Evolutionary conservation across 2,888 invertebrate species (phyloP).

Genomic region (Ochropacha duplaris): DNA sequence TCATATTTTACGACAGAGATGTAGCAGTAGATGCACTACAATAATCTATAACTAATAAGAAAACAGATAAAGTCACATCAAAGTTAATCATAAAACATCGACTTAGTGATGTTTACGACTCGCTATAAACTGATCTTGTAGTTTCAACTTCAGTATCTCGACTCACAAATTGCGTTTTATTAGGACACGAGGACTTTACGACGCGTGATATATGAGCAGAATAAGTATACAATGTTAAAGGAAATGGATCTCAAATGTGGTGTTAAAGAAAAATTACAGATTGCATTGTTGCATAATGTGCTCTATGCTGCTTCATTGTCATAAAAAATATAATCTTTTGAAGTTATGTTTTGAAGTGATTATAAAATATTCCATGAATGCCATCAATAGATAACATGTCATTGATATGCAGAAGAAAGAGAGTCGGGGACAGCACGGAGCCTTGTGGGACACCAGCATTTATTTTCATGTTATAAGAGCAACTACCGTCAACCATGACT

Average conservation of each 20-base stretch:
- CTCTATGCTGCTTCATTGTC: background rate
- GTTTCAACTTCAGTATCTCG: conserved; percentile 66
- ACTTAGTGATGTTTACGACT: conserved; percentile 53
- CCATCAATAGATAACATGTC: no score
- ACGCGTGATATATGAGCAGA: conserved; percentile 46
- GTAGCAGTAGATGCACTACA: conserved; percentile 32
- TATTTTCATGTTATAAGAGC: no score
- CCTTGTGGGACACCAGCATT: no score
- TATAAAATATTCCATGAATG: no score
- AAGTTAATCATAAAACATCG: conserved; percentile 58
- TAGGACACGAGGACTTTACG: conserved; percentile 65
- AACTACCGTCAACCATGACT: no score
- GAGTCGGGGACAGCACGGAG: no score
- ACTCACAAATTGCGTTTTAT: conserved; percentile 74
- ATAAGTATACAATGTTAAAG: conserved; percentile 43
- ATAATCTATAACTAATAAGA: conserved; percentile 50
- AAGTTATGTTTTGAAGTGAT: background rate
- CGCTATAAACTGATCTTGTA: conserved; percentile 62
- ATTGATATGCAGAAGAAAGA: no score
- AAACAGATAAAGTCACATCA: conserved; percentile 56
- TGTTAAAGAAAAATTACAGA: conserved; percentile 5
- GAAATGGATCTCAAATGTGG: conserved; percentile 18
- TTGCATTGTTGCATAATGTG: conserved; percentile 5
- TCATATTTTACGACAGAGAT: conserved; percentile 41
- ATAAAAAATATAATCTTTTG: background rate